Conservation (phyloP, 2,797 vertebrate genomes). For the Acrocephalus scirpaceus region DNA sequence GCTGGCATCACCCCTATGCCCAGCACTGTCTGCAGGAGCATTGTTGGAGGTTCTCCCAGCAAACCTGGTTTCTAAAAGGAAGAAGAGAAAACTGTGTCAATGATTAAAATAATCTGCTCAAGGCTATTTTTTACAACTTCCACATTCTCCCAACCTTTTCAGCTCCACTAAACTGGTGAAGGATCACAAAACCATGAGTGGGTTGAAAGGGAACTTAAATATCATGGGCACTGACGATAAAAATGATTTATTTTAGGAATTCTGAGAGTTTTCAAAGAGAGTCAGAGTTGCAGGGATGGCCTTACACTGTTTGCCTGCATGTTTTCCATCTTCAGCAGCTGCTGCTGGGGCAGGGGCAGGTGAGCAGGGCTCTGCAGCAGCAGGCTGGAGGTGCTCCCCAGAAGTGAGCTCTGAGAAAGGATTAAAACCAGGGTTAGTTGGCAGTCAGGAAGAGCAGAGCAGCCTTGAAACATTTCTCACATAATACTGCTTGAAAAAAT, state of each 20-base stretch:
- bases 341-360: constrained; percentile 89
- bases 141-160: background rate
- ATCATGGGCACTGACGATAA: rapidly evolving
- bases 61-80: constrained; percentile 85
- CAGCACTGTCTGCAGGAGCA: constrained; percentile 89
- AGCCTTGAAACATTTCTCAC: background rate
- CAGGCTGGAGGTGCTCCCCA: constrained; percentile 72
- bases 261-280: background rate
- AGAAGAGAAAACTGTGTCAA: constrained; percentile 9
- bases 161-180: background rate
- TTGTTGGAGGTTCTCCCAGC: constrained; percentile 89
- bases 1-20: constrained; percentile 82
- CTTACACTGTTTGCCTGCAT: constrained; percentile 89
- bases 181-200: background rate
- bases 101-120: background rate
- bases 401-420: constrained; percentile 58
- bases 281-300: background rate
- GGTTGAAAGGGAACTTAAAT: background rate
- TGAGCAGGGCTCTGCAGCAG: constrained; percentile 91
- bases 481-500: background rate
- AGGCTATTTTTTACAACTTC: background rate
- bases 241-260: background rate
- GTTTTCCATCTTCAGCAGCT: constrained; percentile 90
- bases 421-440: background rate
- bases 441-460: background rate